A percentile compares a stretch with the other conserved stretches of the same genome.
phyloP scores from a whole-genome alignment of 1,140 invertebrate species.

The Copidosoma floridanum region DNA sequence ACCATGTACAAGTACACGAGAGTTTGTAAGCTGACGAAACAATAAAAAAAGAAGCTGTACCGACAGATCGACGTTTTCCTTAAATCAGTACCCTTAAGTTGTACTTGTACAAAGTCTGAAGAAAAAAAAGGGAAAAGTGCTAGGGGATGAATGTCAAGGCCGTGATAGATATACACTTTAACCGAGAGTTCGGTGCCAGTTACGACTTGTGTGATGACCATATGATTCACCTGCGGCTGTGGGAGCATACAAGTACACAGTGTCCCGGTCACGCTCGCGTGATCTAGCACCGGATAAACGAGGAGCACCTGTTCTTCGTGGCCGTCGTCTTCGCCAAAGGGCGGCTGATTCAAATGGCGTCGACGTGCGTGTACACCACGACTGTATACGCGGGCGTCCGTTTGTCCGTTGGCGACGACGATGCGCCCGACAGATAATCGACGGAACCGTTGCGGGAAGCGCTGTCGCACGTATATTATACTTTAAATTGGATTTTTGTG shows the following conservation, averaged over 20 bases:
- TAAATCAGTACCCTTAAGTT: neutral
- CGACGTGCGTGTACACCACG: too few species aligned
- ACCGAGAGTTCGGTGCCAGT: too few species aligned
- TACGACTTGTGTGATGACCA: too few species aligned
- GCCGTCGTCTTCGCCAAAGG: neutral
- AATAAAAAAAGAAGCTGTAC: too few species aligned
- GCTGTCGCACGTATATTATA: neutral
- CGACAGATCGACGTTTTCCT: too few species aligned
- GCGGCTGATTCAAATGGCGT: too few species aligned
- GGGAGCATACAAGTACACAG: neutral
- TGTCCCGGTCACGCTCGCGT: conserved; percentile 24
- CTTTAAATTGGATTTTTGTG: too few species aligned
- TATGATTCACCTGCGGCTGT: conserved; percentile 13
- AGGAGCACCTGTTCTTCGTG: neutral
- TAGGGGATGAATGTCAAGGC: neutral
- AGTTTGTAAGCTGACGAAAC: too few species aligned
- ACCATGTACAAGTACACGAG: too few species aligned
- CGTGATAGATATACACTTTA: too few species aligned
- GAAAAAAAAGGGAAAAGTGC: neutral
- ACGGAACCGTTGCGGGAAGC: neutral
- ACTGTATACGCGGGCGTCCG: neutral
- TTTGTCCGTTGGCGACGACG: neutral
- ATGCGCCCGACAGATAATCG: neutral
- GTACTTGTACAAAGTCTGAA: too few species aligned
- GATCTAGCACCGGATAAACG: neutral